Evolutionary conservation across 2,888 invertebrate genomes (phyloP).

Genomic region (Lomographa bimaculata): DNA sequence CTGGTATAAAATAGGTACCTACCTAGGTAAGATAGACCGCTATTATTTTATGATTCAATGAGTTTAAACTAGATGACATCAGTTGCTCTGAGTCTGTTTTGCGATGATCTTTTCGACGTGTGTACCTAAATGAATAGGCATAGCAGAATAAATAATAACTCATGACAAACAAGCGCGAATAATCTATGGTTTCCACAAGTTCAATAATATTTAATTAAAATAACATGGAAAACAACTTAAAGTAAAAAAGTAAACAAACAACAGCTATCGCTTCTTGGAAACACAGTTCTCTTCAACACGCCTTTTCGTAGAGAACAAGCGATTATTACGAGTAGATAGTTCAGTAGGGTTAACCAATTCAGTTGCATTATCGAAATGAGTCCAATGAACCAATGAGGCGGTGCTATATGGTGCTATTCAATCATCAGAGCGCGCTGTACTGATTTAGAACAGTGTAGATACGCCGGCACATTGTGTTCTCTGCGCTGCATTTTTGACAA

Average conservation of each 20-base stretch:
- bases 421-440: constrained; percentile 40
- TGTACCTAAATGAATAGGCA: constrained; percentile 13
- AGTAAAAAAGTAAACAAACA: background rate
- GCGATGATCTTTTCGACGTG: constrained; percentile 30
- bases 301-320: background rate
- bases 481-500: constrained; percentile 69
- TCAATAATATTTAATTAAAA: constrained; percentile 3
- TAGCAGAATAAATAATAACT: too few species aligned
- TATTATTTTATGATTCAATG: constrained; percentile 48
- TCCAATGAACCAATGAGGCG: constrained; percentile 56
- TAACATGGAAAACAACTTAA: constrained; percentile 1
- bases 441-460: constrained; percentile 32
- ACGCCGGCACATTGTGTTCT: constrained; percentile 42
- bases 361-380: constrained; percentile 43
- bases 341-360: constrained; percentile 25
- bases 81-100: constrained; percentile 31
- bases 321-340: constrained; percentile 8
- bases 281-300: background rate
- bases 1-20: background rate
- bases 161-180: constrained; percentile 23
- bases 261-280: background rate
- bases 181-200: constrained; percentile 17
- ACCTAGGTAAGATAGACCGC: constrained; percentile 27
- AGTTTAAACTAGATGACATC: constrained; percentile 48
- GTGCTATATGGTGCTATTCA: constrained; percentile 48